Evolutionary conservation across 1,140 invertebrate genomes (phyloP).

Genomic region (Zaprionus vittiger): DNA sequence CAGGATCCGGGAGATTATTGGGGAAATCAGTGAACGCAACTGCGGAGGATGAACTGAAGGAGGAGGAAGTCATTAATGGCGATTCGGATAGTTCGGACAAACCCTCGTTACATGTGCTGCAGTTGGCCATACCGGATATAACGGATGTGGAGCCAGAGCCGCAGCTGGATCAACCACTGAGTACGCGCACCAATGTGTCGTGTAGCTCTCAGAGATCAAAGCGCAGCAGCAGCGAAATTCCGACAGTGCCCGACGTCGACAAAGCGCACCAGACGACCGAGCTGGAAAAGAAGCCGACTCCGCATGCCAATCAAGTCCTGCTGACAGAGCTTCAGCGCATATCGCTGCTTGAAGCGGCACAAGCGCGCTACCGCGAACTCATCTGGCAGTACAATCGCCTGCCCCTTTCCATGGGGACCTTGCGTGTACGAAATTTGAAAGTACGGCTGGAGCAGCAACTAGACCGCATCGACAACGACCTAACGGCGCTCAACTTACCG

Average conservation of each 20-base stretch:
- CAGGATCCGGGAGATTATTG: constrained; percentile 24
- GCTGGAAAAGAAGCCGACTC: not conserved
- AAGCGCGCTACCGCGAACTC: constrained; percentile 37
- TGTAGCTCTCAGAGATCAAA: not conserved
- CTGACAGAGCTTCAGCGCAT: constrained; percentile 41
- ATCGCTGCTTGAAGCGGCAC: constrained; percentile 29
- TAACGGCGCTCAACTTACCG: constrained; percentile 35
- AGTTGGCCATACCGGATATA: constrained; percentile 59
- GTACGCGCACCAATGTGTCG: constrained; percentile 23
- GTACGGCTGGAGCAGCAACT: constrained; percentile 52
- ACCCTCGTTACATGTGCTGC: constrained; percentile 20
- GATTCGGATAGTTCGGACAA: not conserved
- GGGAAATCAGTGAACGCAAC: not conserved
- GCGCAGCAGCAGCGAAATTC: not conserved
- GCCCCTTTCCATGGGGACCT: constrained; percentile 58
- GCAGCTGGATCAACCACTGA: constrained; percentile 11
- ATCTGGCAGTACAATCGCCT: constrained; percentile 61
- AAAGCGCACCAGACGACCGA: not conserved
- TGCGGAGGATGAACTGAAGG: not conserved
- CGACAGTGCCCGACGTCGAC: not conserved
- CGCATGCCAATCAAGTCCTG: constrained; percentile 10
- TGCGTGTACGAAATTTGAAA: constrained; percentile 67
- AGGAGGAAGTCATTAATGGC: not conserved
- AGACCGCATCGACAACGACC: constrained; percentile 55
- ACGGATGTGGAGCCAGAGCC: constrained; percentile 51